Conservation (phyloP, 2,113 vertebrate species). For the Apodemus sylvaticus region DNA sequence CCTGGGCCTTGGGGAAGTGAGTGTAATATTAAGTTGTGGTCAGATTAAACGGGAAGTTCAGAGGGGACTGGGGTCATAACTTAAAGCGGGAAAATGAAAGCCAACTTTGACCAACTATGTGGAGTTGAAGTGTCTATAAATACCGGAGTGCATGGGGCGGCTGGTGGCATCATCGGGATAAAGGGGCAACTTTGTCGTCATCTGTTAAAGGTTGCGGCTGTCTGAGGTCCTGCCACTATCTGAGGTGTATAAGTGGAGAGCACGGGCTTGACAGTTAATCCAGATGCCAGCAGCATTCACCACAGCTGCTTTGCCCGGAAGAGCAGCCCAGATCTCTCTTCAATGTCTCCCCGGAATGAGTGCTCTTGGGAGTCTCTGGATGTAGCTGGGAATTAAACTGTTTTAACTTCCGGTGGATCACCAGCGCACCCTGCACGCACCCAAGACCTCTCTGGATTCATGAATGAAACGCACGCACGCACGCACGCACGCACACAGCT, state of each 20-base stretch:
- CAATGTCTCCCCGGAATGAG: not conserved
- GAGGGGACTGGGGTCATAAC: not conserved
- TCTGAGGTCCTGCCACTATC: not conserved
- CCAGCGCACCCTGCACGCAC: fast-evolving
- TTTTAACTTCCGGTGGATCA: too few species aligned
- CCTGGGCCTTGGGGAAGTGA: not conserved
- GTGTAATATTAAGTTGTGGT: not conserved
- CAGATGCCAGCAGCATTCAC: not conserved
- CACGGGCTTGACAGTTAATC: not conserved
- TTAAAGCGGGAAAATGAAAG: not conserved
- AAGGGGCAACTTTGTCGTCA: not conserved
- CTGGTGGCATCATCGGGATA: not conserved
- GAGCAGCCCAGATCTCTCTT: not conserved
- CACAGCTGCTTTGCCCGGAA: not conserved
- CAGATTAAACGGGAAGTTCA: not conserved
- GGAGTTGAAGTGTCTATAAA: not conserved
- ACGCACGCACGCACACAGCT: too few species aligned
- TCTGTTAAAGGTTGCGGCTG: not conserved
- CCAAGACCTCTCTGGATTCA: too few species aligned
- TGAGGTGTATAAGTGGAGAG: not conserved
- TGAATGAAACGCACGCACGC: too few species aligned
- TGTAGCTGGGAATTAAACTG: too few species aligned
- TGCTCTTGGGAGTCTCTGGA: not conserved
- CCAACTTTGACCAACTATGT: not conserved
- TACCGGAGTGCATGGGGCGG: not conserved